These are phyloP conservation scores for Ooceraea biroi DNA, from an alignment of 1,140 invertebrate genomes.

Conservation along the genomic window DNA sequence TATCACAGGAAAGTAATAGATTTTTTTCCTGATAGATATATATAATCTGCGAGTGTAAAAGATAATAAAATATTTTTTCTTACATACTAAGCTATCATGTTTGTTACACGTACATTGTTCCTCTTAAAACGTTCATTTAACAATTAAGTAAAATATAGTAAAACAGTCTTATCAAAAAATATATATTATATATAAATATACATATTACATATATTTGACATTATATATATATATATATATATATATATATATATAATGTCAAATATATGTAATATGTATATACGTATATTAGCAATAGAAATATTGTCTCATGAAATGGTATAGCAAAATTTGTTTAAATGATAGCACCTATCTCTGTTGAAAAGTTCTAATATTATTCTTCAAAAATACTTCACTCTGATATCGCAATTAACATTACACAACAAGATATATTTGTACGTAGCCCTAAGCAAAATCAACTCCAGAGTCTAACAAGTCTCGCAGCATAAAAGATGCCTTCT, in stretches of 20 bases:
- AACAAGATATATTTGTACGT: neutral
- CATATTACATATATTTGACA: no score
- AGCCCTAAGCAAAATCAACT: conserved; percentile 88
- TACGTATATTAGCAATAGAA: neutral
- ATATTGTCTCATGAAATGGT: conserved; percentile 7
- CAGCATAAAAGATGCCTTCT: conserved; percentile 88
- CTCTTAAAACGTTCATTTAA: neutral
- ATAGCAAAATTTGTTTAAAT: neutral
- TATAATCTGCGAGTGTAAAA: conserved; percentile 32
- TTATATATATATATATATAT: no score
- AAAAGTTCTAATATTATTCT: neutral
- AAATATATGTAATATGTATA: no score
- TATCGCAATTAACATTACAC: neutral
- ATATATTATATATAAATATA: no score
- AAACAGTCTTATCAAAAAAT: conserved; percentile 11
- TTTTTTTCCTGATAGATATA: neutral
- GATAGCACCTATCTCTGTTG: neutral
- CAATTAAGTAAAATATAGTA: conserved; percentile 26
- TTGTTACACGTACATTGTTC: conserved; percentile 6
- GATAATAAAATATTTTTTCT: conserved; percentile 63
- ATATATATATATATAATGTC: no score
- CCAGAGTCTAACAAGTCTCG: conserved; percentile 89
- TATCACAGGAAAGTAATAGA: conserved; percentile 27
- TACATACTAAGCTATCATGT: conserved; percentile 30
- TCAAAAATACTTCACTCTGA: neutral